Evolutionary conservation across 1,140 invertebrate genomes (phyloP).

Genomic region (Anagrus nilaparvatae): DNA sequence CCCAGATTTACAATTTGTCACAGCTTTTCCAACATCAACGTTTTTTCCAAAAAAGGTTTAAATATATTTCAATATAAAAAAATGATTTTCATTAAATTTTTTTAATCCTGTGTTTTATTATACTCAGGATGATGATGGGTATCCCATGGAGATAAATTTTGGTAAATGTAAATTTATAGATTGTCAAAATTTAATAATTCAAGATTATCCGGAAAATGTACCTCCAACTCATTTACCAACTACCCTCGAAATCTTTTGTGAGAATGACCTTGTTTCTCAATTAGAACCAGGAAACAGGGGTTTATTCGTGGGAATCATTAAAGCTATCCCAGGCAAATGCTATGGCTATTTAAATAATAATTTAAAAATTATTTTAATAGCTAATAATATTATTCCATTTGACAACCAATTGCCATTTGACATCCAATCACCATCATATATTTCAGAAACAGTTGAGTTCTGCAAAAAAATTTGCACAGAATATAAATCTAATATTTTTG

Average conservation of each 20-base stretch:
- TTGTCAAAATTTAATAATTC: conserved; percentile 93
- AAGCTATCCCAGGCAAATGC: conserved; percentile 90
- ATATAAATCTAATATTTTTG: conserved; percentile 71
- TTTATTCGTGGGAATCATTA: conserved; percentile 86
- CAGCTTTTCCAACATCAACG: conserved; percentile 76
- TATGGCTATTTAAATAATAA: conserved; percentile 87
- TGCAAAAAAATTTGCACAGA: conserved; percentile 81
- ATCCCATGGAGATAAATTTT: conserved; percentile 94
- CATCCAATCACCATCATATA: conserved; percentile 77
- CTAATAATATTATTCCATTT: conserved; percentile 95
- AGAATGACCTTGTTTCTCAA: conserved; percentile 92
- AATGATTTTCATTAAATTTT: too few relatives aligned
- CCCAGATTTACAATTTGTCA: conserved; percentile 93
- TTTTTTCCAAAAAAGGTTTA: conserved; percentile 92
- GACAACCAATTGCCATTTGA: conserved; percentile 72
- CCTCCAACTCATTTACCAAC: conserved; percentile 95
- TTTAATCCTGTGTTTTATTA: conserved; percentile 9
- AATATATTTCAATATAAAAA: too few relatives aligned
- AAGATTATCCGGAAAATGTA: conserved; percentile 99
- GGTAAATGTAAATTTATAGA: conserved; percentile 94
- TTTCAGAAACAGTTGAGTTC: conserved; percentile 80
- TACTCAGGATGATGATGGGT: conserved; percentile 91
- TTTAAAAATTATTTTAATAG: conserved; percentile 90
- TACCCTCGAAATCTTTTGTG: conserved; percentile 88
- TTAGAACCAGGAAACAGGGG: conserved; percentile 97